Evolutionary conservation across 2,888 invertebrate species (phyloP), one percentile per base, ranked within the genome.

Genomic region (Agonopterix subpropinquella): DNA sequence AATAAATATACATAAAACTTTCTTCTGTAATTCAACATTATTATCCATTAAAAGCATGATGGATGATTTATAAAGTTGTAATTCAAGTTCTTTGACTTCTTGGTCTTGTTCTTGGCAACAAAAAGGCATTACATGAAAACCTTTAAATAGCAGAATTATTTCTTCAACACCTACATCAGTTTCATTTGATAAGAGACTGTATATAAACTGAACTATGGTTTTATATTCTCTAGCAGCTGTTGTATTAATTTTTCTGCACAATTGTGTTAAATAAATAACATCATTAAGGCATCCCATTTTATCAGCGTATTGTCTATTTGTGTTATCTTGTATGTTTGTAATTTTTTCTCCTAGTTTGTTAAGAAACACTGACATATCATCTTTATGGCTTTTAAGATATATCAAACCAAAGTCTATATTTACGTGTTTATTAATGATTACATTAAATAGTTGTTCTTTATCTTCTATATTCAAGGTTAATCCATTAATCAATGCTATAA

Each of bases 301-400:
- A 55, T 79, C 64, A 43, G 75, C 70, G 64, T 84, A 82, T 54
- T 78, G 77, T 48, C 81, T 74, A 8, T 56, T 66, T 36, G 69
- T 54, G 44, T 76, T 58, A 52, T 74, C 61, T 54, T 69, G 53
- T 41, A 84, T 52, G 47, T 64, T 69, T 11, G 54, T 49, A 0
- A 80, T 51, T 54, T 73, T 78, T 45, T 65, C 56, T 53, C 62
- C 54, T 8, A 85, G 47, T 4, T 70, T 54, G 42, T 68, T 61
- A 46, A 67, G 49, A 43, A 77, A 69, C 39, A 59, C 42, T 36
- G 57, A 50, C 8, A 66, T 48, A 52, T 73, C 63, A 45, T 70
- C 62, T 37, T 59, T 37, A 54, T 79, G 62, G 45, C 65, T 59
- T 41, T 62, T 52, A 11, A 82, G 61, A 49, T 79, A 80, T 11